phyloP scores from a whole-genome alignment of 2,113 vertebrate genomes.

The Balaenoptera acutorostrata region DNA sequence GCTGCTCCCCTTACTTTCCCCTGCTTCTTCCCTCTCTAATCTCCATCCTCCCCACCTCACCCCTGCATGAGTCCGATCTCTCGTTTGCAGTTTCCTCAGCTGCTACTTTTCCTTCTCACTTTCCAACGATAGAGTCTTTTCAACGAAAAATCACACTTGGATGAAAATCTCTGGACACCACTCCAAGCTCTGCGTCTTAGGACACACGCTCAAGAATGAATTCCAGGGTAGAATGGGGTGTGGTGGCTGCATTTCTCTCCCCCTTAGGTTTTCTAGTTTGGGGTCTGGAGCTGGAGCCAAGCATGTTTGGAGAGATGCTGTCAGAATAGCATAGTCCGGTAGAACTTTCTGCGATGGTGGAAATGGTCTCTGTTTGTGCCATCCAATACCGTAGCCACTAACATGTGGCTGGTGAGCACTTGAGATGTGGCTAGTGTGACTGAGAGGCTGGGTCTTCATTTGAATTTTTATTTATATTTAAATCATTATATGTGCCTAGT shows the following conservation, averaged over 20 bases:
- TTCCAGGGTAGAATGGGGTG: background rate
- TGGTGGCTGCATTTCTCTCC: background rate
- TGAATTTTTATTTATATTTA: background rate
- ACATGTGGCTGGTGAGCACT: background rate
- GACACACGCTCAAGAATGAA: background rate
- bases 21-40: background rate
- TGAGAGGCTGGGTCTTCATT: background rate
- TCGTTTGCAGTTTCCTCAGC: background rate
- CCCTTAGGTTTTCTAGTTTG: background rate
- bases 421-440: background rate
- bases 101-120: background rate
- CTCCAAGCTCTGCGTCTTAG: background rate
- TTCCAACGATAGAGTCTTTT: background rate
- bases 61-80: background rate
- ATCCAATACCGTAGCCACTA: background rate
- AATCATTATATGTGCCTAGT: background rate
- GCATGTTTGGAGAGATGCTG: background rate
- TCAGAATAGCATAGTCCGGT: background rate
- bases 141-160: background rate
- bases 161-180: background rate
- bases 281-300: background rate
- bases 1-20: background rate
- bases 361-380: background rate
- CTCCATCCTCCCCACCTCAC: too few relatives aligned
- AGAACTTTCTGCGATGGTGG: background rate